Conservation (phyloP, 1,140 invertebrate genomes). For the Dinothrombium tinctorium region DNA sequence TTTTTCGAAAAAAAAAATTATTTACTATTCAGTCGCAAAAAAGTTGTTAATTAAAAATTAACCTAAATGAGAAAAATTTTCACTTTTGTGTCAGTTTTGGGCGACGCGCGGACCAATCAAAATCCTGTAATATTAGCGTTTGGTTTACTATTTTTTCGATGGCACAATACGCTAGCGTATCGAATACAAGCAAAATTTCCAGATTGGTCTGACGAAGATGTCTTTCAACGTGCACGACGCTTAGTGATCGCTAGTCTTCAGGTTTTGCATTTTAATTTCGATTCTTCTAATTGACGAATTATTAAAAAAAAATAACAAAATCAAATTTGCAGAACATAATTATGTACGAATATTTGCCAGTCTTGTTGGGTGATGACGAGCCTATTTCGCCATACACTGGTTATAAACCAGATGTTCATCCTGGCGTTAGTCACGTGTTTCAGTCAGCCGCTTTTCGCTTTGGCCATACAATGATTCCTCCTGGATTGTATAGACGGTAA, state of each 20-base stretch:
- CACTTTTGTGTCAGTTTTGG: slow-evolving; percentile 41
- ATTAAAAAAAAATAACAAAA: neutral
- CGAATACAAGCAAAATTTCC: slow-evolving; percentile 51
- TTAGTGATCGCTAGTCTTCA: slow-evolving; percentile 79
- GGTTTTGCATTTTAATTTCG: slow-evolving; percentile 25
- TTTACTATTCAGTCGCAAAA: no score
- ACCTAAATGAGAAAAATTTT: no score
- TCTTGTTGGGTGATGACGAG: slow-evolving; percentile 32
- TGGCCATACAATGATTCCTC: slow-evolving; percentile 84
- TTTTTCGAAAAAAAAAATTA: no score
- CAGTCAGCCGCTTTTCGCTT: slow-evolving; percentile 91
- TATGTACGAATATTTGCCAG: slow-evolving; percentile 83
- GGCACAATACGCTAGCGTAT: slow-evolving; percentile 75
- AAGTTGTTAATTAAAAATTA: no score
- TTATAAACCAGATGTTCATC: slow-evolving; percentile 77
- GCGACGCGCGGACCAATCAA: slow-evolving; percentile 87
- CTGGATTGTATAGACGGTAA: slow-evolving; percentile 49
- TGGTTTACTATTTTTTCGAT: slow-evolving; percentile 75
- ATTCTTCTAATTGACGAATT: neutral
- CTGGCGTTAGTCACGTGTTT: slow-evolving; percentile 88
- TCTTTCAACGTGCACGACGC: slow-evolving; percentile 69
- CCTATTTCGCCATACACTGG: slow-evolving; percentile 20
- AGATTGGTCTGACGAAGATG: slow-evolving; percentile 72
- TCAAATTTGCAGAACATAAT: slow-evolving; percentile 61
- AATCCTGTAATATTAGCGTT: slow-evolving; percentile 83